These are phyloP conservation scores for Rhopalosiphum maidis DNA, from an alignment of 1,140 invertebrate genomes.

Conservation along the genomic window DNA sequence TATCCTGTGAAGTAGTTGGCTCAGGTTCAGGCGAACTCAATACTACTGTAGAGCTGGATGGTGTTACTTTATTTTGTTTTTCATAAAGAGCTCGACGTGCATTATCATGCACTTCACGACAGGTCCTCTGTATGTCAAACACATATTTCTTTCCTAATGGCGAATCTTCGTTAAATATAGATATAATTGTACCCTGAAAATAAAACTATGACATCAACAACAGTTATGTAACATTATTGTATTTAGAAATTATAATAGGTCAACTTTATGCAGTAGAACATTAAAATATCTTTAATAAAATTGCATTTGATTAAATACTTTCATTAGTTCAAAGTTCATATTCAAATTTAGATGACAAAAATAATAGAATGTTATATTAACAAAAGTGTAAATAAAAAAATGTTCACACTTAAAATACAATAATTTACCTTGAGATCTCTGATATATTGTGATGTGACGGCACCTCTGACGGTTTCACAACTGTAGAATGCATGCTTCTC, in stretches of 20 bases:
- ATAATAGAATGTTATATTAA: neutral
- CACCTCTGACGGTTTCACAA: conserved; percentile 86
- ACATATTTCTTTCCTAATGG: conserved; percentile 86
- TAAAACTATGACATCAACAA: neutral
- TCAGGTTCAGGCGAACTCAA: conserved; percentile 58
- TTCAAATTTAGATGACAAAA: neutral
- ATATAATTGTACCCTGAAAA: conserved; percentile 81
- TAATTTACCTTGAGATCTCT: conserved; percentile 78
- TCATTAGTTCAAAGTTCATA: neutral
- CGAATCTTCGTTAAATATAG: conserved; percentile 88
- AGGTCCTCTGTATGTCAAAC: conserved; percentile 86
- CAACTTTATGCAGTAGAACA: neutral
- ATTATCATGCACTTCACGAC: conserved; percentile 86
- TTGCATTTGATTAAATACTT: neutral
- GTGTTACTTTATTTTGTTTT: conserved; percentile 67
- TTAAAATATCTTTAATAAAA: neutral
- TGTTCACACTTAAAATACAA: neutral
- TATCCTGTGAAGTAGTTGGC: conserved; percentile 62
- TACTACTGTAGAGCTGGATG: conserved; percentile 62
- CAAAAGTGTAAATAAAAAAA: neutral
- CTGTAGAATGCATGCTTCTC: conserved; percentile 92
- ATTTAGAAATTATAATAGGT: neutral
- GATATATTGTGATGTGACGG: conserved; percentile 86
- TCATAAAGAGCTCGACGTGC: conserved; percentile 75
- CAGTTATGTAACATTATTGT: neutral